These are phyloP conservation scores for Melanerpes formicivorus DNA, from an alignment of 2,113 vertebrate species.

Conservation along the genomic window DNA sequence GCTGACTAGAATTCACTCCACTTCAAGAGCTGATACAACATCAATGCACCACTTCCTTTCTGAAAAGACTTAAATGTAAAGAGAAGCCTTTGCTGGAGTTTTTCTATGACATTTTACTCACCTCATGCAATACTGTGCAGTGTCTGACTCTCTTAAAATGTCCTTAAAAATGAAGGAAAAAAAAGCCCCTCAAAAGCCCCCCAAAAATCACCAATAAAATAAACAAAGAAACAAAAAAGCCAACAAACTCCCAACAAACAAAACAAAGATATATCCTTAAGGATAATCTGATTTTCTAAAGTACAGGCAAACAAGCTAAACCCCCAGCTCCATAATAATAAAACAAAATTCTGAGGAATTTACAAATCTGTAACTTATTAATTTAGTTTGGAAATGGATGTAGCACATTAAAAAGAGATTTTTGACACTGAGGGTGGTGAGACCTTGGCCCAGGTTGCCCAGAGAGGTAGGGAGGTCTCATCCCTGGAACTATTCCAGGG, in stretches of 20 bases:
- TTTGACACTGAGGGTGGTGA: too few relatives aligned
- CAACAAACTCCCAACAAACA: neutral
- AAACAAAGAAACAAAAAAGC: too few relatives aligned
- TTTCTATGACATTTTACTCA: neutral
- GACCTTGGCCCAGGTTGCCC: too few relatives aligned
- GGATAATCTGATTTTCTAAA: neutral
- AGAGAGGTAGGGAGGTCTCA: too few relatives aligned
- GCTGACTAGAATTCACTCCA: neutral
- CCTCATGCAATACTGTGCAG: neutral
- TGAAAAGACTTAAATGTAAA: neutral
- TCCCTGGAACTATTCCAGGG: too few relatives aligned
- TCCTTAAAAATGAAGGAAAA: neutral
- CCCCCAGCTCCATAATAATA: neutral
- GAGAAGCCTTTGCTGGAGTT: neutral
- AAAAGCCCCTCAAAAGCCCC: too few relatives aligned
- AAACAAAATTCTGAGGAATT: neutral
- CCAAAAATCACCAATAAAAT: neutral
- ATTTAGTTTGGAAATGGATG: neutral
- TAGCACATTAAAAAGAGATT: neutral
- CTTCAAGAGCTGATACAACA: neutral
- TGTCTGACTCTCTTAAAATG: neutral
- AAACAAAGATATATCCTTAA: neutral
- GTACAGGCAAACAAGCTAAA: neutral
- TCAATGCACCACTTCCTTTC: neutral
- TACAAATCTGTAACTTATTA: neutral